Evolutionary conservation across 2,888 invertebrate genomes (phyloP).

Genomic region (Caenorhabditis virilis): DNA sequence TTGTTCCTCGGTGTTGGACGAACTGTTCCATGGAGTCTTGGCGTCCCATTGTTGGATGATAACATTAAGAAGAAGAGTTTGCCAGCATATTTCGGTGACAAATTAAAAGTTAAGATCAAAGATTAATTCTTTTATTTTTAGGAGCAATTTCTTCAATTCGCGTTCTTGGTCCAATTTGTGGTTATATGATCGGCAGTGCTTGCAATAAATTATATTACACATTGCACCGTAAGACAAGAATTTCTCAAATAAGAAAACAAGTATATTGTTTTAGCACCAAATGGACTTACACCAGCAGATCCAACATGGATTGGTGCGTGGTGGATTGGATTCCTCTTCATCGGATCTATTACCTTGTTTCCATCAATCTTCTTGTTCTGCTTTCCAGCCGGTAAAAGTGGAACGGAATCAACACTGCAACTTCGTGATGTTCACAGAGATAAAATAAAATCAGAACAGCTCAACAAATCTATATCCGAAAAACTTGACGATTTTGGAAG

Average conservation of each 20-base stretch:
- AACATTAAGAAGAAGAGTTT: constrained; percentile 66
- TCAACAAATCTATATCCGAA: constrained; percentile 21
- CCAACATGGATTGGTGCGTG: constrained; percentile 72
- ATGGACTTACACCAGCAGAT: constrained; percentile 65
- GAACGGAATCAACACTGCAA: constrained; percentile 18
- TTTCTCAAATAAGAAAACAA: not conserved
- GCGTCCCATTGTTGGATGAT: constrained; percentile 68
- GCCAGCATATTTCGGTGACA: constrained; percentile 68
- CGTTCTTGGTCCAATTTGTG: constrained; percentile 68
- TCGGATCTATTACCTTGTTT: constrained; percentile 50
- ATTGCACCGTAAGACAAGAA: constrained; percentile 40
- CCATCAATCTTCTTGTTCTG: constrained; percentile 68
- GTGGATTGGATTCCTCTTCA: constrained; percentile 71
- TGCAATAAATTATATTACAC: constrained; percentile 65
- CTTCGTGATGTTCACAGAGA: constrained; percentile 33
- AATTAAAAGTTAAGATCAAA: not conserved
- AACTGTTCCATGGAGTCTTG: constrained; percentile 66
- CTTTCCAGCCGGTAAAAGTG: constrained; percentile 63
- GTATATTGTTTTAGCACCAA: constrained; percentile 43
- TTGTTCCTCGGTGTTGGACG: constrained; percentile 66
- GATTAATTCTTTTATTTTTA: constrained; percentile 9
- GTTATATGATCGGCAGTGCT: constrained; percentile 66
- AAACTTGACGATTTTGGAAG: constrained; percentile 45
- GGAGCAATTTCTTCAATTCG: constrained; percentile 67
- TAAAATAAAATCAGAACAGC: constrained; percentile 16